Conservation (phyloP, 2,888 invertebrate species). For the Leptinotarsa rubiginosa region DNA sequence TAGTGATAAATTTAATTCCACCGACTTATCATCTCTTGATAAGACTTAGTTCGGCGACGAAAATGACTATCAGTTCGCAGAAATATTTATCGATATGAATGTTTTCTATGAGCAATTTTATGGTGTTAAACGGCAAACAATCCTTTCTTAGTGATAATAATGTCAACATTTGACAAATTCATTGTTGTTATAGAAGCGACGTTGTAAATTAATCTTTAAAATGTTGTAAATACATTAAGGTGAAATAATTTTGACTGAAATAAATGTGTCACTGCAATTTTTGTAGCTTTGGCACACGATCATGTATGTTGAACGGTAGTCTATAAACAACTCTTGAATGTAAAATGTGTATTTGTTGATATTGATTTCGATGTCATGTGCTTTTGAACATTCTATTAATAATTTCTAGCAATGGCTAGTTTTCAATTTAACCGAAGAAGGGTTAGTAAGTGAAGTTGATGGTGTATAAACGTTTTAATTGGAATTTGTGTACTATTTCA, state of each 20-base stretch:
- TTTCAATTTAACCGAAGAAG: constrained; percentile 20
- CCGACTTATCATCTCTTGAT: neutral
- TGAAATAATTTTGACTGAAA: constrained; percentile 23
- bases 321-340: constrained; percentile 39
- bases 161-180: constrained; percentile 14
- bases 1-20: neutral
- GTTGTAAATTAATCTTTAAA: constrained; percentile 23
- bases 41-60: neutral
- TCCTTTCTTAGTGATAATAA: constrained; percentile 8
- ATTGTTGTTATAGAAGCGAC: constrained; percentile 3
- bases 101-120: constrained; percentile 7
- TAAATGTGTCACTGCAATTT: constrained; percentile 33
- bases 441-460: constrained; percentile 7
- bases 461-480: neutral
- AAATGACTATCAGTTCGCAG: neutral
- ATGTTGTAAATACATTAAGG: constrained; percentile 17
- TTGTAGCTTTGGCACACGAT: constrained; percentile 37
- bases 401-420: constrained; percentile 15
- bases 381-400: neutral
- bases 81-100: neutral
- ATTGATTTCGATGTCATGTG: constrained; percentile 18
- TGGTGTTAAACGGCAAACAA: constrained; percentile 3
- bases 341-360: constrained; percentile 36
- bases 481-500: constrained; percentile 41
- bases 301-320: constrained; percentile 31